Percentiles rank a stretch among this genome's conserved stretches.
Conservation (phyloP, 2,888 invertebrate species). For the Patella depressa region DNA sequence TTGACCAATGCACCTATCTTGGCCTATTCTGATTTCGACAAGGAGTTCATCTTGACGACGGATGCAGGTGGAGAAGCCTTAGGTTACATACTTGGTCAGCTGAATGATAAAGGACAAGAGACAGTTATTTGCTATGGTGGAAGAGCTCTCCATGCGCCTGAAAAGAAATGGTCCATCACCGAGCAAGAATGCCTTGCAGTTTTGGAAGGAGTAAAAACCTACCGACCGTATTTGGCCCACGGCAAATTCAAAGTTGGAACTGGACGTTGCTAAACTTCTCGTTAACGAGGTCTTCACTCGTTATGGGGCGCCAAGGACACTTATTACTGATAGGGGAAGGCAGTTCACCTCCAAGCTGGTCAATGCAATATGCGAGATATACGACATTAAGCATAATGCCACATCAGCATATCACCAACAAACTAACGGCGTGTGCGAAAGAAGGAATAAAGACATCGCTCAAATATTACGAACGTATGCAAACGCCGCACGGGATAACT, state of each 20-base stretch:
- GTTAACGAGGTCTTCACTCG: slow-evolving; percentile 25
- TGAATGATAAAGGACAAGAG: no score
- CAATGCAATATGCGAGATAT: slow-evolving; percentile 13
- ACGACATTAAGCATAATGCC: slow-evolving; percentile 6
- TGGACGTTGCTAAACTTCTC: slow-evolving; percentile 21
- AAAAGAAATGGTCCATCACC: slow-evolving; percentile 34
- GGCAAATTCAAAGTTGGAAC: slow-evolving; percentile 34
- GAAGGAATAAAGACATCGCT: slow-evolving; percentile 15
- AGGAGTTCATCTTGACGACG: slow-evolving; percentile 31
- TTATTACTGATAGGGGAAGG: slow-evolving; percentile 33
- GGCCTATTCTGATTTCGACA: slow-evolving; percentile 35
- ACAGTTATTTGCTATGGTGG: slow-evolving; percentile 32
- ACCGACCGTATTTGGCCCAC: slow-evolving; percentile 36
- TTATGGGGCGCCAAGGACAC: slow-evolving; percentile 24
- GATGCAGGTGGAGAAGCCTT: slow-evolving; percentile 36
- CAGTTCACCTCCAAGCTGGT: slow-evolving; percentile 33
- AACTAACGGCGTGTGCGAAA: slow-evolving; percentile 20
- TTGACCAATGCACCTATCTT: slow-evolving; percentile 35
- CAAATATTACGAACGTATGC: slow-evolving; percentile 14
- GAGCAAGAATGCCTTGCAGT: slow-evolving; percentile 41
- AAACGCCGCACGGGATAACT: neutral
- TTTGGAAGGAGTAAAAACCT: slow-evolving; percentile 38
- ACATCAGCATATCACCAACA: slow-evolving; percentile 18
- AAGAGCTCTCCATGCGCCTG: slow-evolving; percentile 28
- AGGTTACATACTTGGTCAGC: slow-evolving; percentile 36